Base-by-base conservation (phyloP, 2,113 vertebrate species). In the Epinephelus lanceolatus region DNA sequence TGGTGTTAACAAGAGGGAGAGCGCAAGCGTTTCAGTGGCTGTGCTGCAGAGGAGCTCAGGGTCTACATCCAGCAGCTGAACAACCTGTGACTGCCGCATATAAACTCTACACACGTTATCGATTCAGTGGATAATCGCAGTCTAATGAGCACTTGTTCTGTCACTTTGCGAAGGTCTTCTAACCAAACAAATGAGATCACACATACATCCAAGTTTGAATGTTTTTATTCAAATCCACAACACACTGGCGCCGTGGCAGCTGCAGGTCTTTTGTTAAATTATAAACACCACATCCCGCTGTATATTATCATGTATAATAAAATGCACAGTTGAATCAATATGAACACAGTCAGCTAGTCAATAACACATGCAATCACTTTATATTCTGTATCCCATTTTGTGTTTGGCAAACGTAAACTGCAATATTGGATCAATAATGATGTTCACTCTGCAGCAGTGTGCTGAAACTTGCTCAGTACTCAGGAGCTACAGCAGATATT, bases 321-420 rank as follows among this genome's bases (percentile, higher is more conserved):
- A 84, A 84, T 62, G 15, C 56, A 76, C 19, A 42, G 18, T 18
- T 60, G 25, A 82, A 76, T 85, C 85, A 73, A 86, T 78, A 65
- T 37, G 4, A 49, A 71, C 60, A 65, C 27, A 74, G 65, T 63
- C 73, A 81, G 83, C 30, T 23, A 60, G 27, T 88, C 63, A 62
- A 69, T 81, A 86, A 71, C 1, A 2, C 15, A 47, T 33, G 60
- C 60, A 25, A 74, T 60, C 19, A 45, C 78, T 70, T 72, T 61
- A 60, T 73, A 57, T 40, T 12, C 66, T 40, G 59, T 75, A 25
- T 66, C 27, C 83, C 23, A 82, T 69, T 70, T 83, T 74, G 40
- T 67, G 70, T 76, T 78, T 85, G 12, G 49, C 62, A 74, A 84
- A 86, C 80, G 80, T 83, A 76, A 88, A 87, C 71, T 51, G 76